These are phyloP conservation scores for Triplophysa rosa DNA, from an alignment of 2,113 vertebrate species.

Conservation along the genomic window DNA sequence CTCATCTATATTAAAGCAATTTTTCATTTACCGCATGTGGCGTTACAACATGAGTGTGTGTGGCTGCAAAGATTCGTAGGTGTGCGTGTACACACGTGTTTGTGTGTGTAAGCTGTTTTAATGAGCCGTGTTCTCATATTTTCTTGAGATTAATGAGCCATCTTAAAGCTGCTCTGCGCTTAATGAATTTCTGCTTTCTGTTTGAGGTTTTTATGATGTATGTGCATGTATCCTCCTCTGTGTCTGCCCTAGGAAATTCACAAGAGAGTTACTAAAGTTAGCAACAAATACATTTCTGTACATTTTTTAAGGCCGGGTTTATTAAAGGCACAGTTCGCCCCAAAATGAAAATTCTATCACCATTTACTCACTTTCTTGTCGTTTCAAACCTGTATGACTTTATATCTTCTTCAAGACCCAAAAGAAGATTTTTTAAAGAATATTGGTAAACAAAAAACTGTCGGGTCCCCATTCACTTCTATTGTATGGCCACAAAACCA, in stretches of 20 bases:
- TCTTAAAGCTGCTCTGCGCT: neutral
- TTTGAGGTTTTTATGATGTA: neutral
- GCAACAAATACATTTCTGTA: too few relatives aligned
- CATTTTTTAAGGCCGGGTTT: too few relatives aligned
- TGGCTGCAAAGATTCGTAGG: neutral
- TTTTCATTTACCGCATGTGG: neutral
- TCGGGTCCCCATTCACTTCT: too few relatives aligned
- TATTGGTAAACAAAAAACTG: too few relatives aligned
- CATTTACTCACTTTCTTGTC: too few relatives aligned
- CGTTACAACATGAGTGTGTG: neutral
- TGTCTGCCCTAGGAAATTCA: neutral
- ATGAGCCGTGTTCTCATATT: neutral
- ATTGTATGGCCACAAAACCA: too few relatives aligned
- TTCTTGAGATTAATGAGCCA: neutral
- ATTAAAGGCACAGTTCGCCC: too few relatives aligned
- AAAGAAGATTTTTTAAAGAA: too few relatives aligned
- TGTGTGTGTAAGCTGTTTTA: conserved; percentile 16
- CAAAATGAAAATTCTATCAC: too few relatives aligned
- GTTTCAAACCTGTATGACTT: too few relatives aligned
- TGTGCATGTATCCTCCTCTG: neutral
- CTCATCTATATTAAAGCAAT: conserved; percentile 3
- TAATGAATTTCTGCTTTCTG: neutral
- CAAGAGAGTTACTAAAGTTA: too few relatives aligned
- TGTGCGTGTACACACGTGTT: conserved; percentile 13
- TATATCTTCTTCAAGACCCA: too few relatives aligned